These are phyloP conservation scores for Orthosia cruda DNA, from an alignment of 2,888 invertebrate genomes.

Conservation along the genomic window DNA sequence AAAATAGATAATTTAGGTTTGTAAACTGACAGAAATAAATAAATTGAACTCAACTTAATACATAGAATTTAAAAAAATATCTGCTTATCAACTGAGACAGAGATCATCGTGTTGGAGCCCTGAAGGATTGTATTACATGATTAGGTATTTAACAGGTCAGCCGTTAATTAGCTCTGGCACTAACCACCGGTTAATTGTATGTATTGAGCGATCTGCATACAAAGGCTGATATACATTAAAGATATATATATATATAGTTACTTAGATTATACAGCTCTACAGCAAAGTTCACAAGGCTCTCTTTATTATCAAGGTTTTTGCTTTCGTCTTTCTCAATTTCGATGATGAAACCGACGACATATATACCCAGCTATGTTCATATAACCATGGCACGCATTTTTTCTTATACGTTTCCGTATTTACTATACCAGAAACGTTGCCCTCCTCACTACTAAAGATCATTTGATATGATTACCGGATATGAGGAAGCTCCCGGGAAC, in stretches of 20 bases:
- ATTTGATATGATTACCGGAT: conserved; percentile 67
- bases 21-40: not conserved
- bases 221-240: conserved; percentile 1
- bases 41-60: not conserved
- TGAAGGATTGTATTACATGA: conserved; percentile 3
- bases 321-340: not conserved
- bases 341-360: conserved; percentile 6
- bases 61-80: not conserved
- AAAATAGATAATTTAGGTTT: too few species aligned
- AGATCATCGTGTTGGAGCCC: not conserved
- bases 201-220: conserved; percentile 24
- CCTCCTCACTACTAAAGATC: conserved; percentile 53
- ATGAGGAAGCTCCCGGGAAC: conserved; percentile 55
- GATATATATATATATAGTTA: not conserved
- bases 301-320: not conserved
- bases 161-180: conserved; percentile 46
- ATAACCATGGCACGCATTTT: conserved; percentile 18
- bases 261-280: not conserved
- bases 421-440: conserved; percentile 55
- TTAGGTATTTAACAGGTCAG: conserved; percentile 42
- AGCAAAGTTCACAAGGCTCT: not conserved
- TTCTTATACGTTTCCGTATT: conserved; percentile 45
- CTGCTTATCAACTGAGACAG: not conserved
- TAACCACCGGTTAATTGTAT: conserved; percentile 38
- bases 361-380: not conserved